phyloP scores from a whole-genome alignment of 2,113 vertebrate genomes.

The Globicephala melas region DNA sequence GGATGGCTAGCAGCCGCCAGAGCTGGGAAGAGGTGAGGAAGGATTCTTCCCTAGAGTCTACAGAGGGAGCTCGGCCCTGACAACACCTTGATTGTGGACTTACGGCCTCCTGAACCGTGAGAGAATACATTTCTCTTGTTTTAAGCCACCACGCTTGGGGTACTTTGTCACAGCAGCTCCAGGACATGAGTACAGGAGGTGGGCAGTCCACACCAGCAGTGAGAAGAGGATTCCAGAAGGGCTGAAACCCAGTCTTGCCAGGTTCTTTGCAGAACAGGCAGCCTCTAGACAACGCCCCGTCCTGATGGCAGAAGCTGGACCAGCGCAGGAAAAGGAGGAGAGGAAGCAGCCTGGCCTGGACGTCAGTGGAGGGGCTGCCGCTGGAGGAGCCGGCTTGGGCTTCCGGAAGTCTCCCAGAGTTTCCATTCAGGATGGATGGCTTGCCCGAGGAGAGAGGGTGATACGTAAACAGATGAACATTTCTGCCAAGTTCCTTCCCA shows the following conservation, averaged over 20 bases:
- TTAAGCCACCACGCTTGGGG: background rate
- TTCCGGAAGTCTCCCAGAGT: background rate
- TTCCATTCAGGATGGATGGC: background rate
- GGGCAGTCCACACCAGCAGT: accelerated
- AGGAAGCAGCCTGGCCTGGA: too few relatives aligned
- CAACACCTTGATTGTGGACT: background rate
- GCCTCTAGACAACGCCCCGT: background rate
- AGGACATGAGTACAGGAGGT: background rate
- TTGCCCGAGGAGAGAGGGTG: accelerated
- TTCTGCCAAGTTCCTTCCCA: background rate
- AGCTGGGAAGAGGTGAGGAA: too few relatives aligned
- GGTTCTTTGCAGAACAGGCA: background rate
- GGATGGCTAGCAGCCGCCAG: background rate
- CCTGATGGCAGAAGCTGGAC: background rate
- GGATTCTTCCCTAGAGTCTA: accelerated
- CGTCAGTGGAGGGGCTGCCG: accelerated
- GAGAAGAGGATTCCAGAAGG: too few relatives aligned
- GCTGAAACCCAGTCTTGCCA: too few relatives aligned
- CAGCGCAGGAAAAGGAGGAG: background rate
- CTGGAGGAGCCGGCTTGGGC: background rate
- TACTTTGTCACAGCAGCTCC: accelerated
- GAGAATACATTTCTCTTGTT: too few relatives aligned
- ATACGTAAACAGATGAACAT: accelerated
- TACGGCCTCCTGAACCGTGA: background rate
- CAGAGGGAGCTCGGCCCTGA: background rate